phyloP scores from a whole-genome alignment of 2,888 invertebrate genomes.

The Tineola bisselliella region DNA sequence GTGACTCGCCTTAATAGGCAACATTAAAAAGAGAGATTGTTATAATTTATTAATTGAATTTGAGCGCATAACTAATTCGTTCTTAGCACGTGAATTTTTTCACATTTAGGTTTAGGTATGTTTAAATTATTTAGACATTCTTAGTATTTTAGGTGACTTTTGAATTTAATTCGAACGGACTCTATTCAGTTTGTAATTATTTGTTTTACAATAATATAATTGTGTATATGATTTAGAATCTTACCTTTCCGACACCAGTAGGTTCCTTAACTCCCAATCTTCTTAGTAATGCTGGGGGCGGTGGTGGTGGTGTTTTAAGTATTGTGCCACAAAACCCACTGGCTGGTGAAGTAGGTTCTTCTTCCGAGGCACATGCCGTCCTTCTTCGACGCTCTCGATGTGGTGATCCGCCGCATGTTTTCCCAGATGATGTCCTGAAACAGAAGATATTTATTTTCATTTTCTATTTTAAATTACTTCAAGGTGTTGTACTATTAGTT shows the following conservation, averaged over 20 bases:
- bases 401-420: slow-evolving; percentile 67
- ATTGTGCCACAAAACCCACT: slow-evolving; percentile 78
- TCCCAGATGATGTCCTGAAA: slow-evolving; percentile 65
- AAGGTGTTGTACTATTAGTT: no score
- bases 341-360: slow-evolving; percentile 41
- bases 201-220: not conserved
- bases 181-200: no score
- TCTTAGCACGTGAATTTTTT: not conserved
- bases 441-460: not conserved
- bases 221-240: slow-evolving; percentile 20
- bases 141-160: not conserved
- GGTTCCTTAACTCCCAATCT: slow-evolving; percentile 80
- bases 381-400: slow-evolving; percentile 71
- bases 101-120: not conserved
- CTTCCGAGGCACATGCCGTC: slow-evolving; percentile 54
- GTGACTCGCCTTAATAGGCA: not conserved
- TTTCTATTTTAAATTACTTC: no score
- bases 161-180: not conserved
- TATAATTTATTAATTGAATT: slow-evolving; percentile 8
- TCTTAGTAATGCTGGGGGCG: slow-evolving; percentile 80
- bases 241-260: slow-evolving; percentile 85
- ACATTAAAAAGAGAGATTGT: slow-evolving; percentile 2
- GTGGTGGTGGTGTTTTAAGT: slow-evolving; percentile 77
- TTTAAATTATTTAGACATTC: not conserved
- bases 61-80: not conserved